Evolutionary conservation across 1,140 invertebrate species (phyloP).

Genomic region (Drosophila parabipectinata): DNA sequence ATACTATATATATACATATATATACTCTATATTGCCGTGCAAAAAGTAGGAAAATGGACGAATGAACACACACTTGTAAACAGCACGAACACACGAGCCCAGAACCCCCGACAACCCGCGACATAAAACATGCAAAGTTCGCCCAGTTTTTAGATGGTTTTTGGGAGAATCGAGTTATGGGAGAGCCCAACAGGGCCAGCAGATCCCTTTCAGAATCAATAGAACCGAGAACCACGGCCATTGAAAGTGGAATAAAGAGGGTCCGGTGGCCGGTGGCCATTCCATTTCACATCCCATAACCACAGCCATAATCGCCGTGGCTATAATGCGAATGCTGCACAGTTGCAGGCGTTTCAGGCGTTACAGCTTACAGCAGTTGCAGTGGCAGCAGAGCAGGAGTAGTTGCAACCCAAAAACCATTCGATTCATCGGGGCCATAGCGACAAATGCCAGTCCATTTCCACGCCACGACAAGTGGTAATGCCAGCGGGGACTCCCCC

Average conservation of each 20-base stretch:
- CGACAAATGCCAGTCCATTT: not conserved
- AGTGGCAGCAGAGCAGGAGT: not conserved
- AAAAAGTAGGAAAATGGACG: not conserved
- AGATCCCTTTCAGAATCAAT: conserved; percentile 1
- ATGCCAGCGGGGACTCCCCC: not conserved
- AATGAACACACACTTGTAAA: not conserved
- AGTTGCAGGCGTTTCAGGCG: not conserved
- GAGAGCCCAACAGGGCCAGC: not conserved
- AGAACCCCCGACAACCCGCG: not conserved
- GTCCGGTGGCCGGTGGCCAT: not conserved
- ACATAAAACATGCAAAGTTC: not conserved
- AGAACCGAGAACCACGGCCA: not conserved
- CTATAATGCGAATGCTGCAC: not conserved
- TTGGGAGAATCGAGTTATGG: not conserved
- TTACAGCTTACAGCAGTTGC: not conserved
- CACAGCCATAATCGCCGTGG: not conserved
- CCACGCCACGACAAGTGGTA: not conserved
- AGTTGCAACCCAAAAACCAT: not conserved
- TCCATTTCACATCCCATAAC: not conserved
- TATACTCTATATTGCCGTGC: not conserved
- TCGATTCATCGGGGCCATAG: not conserved
- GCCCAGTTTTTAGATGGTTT: not conserved
- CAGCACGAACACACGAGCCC: not conserved
- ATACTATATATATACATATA: not conserved
- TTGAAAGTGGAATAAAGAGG: too few species aligned